phyloP scores from a whole-genome alignment of 2,797 vertebrate species.

The Acipenser ruthenus region DNA sequence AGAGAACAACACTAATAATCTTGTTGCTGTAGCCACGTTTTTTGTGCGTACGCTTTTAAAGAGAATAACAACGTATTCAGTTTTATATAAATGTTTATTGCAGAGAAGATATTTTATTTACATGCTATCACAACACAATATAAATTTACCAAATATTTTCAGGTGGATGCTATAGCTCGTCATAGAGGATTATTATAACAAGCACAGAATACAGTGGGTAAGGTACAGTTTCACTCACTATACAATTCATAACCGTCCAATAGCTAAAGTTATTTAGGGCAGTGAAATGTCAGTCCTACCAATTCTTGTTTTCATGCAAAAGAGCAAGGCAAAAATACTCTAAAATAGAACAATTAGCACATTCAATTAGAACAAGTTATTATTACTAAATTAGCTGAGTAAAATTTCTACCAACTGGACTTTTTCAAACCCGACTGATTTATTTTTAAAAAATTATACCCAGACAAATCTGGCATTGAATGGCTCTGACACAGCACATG shows the following conservation, averaged over 20 bases:
- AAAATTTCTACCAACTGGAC: too few relatives aligned
- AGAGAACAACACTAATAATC: too few relatives aligned
- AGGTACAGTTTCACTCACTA: constrained; percentile 88
- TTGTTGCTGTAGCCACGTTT: too few relatives aligned
- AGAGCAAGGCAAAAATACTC: constrained; percentile 31
- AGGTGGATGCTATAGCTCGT: constrained; percentile 89
- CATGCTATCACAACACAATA: constrained; percentile 99
- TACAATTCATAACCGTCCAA: constrained; percentile 90
- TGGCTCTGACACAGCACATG: too few relatives aligned
- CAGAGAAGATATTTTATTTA: constrained; percentile 99
- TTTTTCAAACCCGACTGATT: too few relatives aligned
- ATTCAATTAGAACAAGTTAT: constrained; percentile 19
- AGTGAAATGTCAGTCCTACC: constrained; percentile 95
- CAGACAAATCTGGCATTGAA: too few relatives aligned
- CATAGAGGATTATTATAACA: constrained; percentile 81
- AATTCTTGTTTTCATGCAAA: constrained; percentile 90
- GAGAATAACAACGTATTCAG: constrained; percentile 20
- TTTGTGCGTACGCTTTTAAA: neutral
- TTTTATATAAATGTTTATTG: constrained; percentile 99
- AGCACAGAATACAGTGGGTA: constrained; percentile 91
- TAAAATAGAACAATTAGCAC: constrained; percentile 17
- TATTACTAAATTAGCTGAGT: constrained; percentile 16
- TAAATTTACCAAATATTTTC: constrained; percentile 96
- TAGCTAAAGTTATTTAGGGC: constrained; percentile 85
- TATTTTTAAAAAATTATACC: too few relatives aligned